These are phyloP conservation scores for Apodemus agrarius DNA, from an alignment of 2,797 vertebrate species.

Conservation along the genomic window DNA sequence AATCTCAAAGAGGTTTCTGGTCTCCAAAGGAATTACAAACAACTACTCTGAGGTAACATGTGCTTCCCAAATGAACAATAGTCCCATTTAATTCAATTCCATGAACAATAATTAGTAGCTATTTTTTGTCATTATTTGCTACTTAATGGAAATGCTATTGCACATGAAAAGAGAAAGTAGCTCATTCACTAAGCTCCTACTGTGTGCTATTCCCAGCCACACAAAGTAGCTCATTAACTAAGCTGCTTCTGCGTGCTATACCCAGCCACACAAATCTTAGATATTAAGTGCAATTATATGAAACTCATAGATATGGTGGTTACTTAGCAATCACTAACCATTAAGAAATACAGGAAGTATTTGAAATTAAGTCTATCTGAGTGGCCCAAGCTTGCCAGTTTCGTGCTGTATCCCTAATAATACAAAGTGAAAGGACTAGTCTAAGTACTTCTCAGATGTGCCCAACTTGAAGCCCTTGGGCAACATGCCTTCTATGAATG, in stretches of 20 bases:
- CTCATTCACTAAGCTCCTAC: not conserved
- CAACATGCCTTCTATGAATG: not conserved
- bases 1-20: not conserved
- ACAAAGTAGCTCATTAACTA: not conserved
- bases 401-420: not conserved
- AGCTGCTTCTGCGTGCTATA: not conserved
- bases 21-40: not conserved
- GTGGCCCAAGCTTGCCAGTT: not conserved
- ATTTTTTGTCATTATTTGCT: not conserved
- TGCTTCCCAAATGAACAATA: not conserved
- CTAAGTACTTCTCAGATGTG: not conserved
- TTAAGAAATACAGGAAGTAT: not conserved
- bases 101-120: not conserved
- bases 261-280: not conserved
- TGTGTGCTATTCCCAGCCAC: not conserved
- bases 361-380: not conserved
- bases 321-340: not conserved
- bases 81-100: no score
- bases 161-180: not conserved
- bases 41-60: not conserved
- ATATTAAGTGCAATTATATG: not conserved
- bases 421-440: not conserved
- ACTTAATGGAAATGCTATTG: not conserved
- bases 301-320: not conserved
- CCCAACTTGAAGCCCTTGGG: not conserved